phyloP scores from a whole-genome alignment of 2,888 invertebrate species.

The Lymantria dispar region DNA sequence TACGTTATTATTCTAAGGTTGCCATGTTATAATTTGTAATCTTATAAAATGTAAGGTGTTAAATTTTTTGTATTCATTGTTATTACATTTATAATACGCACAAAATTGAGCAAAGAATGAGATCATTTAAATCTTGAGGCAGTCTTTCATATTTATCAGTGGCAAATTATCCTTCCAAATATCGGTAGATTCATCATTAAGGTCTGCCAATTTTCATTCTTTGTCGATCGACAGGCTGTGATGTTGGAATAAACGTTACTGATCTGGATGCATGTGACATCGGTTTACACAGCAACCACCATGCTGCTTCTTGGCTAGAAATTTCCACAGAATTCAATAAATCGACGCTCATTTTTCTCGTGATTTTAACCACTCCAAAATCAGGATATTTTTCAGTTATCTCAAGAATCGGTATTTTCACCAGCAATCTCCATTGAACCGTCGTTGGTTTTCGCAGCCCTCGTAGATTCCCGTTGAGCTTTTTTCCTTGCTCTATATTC shows the following conservation, averaged over 20 bases:
- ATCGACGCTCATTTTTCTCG: not conserved
- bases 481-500: conserved; percentile 5
- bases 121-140: not conserved
- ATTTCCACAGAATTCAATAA: not conserved
- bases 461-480: not conserved
- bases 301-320: not conserved
- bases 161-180: conserved; percentile 1
- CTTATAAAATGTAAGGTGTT: no score
- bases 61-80: not conserved
- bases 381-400: not conserved
- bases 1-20: no score
- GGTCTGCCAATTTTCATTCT: conserved; percentile 1
- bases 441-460: not conserved
- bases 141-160: not conserved
- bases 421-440: conserved; percentile 1
- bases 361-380: not conserved
- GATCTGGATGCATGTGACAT: conserved; percentile 1
- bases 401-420: not conserved
- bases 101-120: conserved; percentile 1
- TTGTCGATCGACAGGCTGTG: not conserved
- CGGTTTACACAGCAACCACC: not conserved
- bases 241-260: not conserved
- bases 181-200: conserved; percentile 1
- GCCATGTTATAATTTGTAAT: no score
- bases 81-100: conserved; percentile 1